Evolutionary conservation across 1,140 invertebrate species (phyloP), one percentile per base, ranked within the genome.

Genomic region (Streblospio benedicti): DNA sequence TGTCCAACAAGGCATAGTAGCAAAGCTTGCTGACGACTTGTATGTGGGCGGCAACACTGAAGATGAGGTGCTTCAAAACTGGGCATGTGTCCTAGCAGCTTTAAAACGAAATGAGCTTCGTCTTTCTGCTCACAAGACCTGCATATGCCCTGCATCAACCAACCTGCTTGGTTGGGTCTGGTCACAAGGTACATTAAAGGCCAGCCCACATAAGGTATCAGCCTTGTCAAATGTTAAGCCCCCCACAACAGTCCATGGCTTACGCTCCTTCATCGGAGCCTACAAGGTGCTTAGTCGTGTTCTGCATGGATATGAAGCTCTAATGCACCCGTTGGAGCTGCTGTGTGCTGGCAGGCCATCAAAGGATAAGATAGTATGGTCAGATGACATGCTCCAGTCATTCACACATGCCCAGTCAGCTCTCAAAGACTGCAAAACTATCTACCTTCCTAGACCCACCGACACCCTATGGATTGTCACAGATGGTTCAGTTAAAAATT

Each of bases 281-380:
- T n/a, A n/a, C n/a, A n/a, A n/a, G n/a, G n/a, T n/a, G n/a, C n/a
- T n/a, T n/a, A n/a, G n/a, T n/a, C n/a, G n/a, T n/a, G n/a, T n/a
- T n/a, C n/a, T n/a, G n/a, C n/a, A n/a, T n/a, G n/a, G n/a, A n/a
- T n/a, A n/a, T n/a, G n/a, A n/a, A n/a, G n/a, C n/a, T n/a, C n/a
- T n/a, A n/a, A n/a, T n/a, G n/a, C n/a, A n/a, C n/a, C n/a, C n/a
- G n/a, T n/a, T n/a, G n/a, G n/a, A n/a, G n/a, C n/a, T n/a, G n/a
- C n/a, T n/a, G n/a, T n/a, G n/a, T n/a, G n/a, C n/a, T n/a, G n/a
- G n/a, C n/a, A n/a, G n/a, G n/a, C n/a, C n/a, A 27, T 69, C 64
- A 12, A 28, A 45, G 0, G 62, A 64, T 9, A 62, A 62, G 23
- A 49, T 64, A 16, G n/a, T n/a, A 1, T 66, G 64, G 67, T 38